A percentile compares a stretch with the other conserved stretches of the same genome.
These are phyloP conservation scores for Xylota sylvarum DNA, from an alignment of 2,888 invertebrate genomes.

Conservation along the genomic window DNA sequence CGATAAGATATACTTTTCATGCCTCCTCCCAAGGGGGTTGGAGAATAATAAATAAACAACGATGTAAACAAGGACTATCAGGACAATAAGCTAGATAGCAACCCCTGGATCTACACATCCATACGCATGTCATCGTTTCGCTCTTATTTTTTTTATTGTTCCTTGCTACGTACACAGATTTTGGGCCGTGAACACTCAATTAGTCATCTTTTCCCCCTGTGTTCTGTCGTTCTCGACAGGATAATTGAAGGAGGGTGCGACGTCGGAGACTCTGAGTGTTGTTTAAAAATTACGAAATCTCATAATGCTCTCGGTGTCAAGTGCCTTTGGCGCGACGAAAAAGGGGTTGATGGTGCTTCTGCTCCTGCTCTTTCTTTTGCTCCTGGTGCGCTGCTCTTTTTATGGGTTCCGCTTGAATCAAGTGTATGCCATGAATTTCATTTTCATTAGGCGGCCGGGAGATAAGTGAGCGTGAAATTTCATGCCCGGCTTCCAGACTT, in stretches of 20 bases:
- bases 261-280: constrained; percentile 37
- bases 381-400: constrained; percentile 49
- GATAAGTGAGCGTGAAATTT: constrained; percentile 75
- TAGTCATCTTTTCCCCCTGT: constrained; percentile 67
- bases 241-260: constrained; percentile 70
- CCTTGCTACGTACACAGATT: constrained; percentile 48
- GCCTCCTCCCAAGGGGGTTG: constrained; percentile 66
- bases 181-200: constrained; percentile 75
- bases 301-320: constrained; percentile 71
- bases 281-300: constrained; percentile 70
- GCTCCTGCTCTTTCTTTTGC: neutral
- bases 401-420: constrained; percentile 74
- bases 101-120: constrained; percentile 2
- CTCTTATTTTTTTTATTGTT: constrained; percentile 42
- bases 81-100: constrained; percentile 57
- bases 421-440: constrained; percentile 61
- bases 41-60: constrained; percentile 73
- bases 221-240: constrained; percentile 3
- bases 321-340: constrained; percentile 40
- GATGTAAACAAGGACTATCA: constrained; percentile 74
- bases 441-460: constrained; percentile 52
- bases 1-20: constrained; percentile 55
- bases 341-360: constrained; percentile 49
- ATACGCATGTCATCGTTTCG: constrained; percentile 31
- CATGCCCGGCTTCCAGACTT: constrained; percentile 27